These are phyloP conservation scores for Drosophila truncata DNA, from an alignment of 1,140 invertebrate species.

Conservation along the genomic window DNA sequence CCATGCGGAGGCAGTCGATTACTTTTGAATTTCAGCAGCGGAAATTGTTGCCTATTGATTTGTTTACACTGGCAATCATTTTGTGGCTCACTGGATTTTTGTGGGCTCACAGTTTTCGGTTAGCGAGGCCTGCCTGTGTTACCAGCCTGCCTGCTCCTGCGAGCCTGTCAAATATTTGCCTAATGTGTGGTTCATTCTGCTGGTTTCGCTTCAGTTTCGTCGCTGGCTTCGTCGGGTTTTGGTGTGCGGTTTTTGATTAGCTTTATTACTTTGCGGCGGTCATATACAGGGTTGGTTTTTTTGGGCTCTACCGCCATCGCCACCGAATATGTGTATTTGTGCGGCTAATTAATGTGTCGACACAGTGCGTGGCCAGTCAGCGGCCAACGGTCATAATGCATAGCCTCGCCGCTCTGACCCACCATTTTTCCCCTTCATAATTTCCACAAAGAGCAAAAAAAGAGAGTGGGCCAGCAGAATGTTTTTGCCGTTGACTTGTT, in stretches of 20 bases:
- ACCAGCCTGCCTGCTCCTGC: conserved; percentile 8
- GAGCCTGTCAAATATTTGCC: conserved; percentile 76
- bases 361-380: conserved; percentile 57
- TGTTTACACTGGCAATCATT: conserved; percentile 76
- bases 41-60: conserved; percentile 52
- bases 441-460: conserved; percentile 31
- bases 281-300: conserved; percentile 26
- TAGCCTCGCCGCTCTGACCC: conserved; percentile 3
- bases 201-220: conserved; percentile 56
- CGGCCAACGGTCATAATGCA: conserved; percentile 35
- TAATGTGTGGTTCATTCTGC: conserved; percentile 74
- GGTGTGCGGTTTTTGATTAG: conserved; percentile 80
- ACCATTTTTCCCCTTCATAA: conserved; percentile 61
- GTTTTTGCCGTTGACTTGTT: conserved; percentile 62
- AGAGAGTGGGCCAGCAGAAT: conserved; percentile 9
- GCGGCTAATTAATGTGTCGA: conserved; percentile 75
- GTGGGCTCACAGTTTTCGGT: conserved; percentile 32
- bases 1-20: conserved; percentile 47
- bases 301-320: conserved; percentile 1
- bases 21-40: conserved; percentile 57
- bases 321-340: conserved; percentile 20
- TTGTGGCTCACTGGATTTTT: conserved; percentile 69
- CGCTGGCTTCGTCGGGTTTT: conserved; percentile 18
- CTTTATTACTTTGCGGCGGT: conserved; percentile 77
- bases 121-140: conserved; percentile 13